phyloP scores from a whole-genome alignment of 2,888 invertebrate species.

The Tholera decimalis region DNA sequence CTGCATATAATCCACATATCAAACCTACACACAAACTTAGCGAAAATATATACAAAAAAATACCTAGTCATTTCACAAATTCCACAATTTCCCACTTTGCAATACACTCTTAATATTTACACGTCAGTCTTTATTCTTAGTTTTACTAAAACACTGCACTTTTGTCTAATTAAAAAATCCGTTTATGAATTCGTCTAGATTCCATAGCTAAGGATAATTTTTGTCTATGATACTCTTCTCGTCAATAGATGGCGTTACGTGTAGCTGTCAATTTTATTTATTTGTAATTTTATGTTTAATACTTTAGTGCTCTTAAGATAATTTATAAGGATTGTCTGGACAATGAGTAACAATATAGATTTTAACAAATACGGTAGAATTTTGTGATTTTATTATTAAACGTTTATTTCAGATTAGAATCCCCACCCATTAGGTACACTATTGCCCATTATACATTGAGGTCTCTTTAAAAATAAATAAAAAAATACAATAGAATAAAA shows the following conservation, averaged over 20 bases:
- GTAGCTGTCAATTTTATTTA: not conserved
- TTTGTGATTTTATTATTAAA: too few relatives aligned
- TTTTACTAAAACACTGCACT: slow-evolving; percentile 47
- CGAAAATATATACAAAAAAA: slow-evolving; percentile 1
- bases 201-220: not conserved
- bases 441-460: too few relatives aligned
- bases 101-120: slow-evolving; percentile 44
- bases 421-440: too few relatives aligned
- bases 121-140: slow-evolving; percentile 52
- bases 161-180: not conserved
- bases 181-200: slow-evolving; percentile 1
- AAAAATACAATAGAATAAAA: too few relatives aligned
- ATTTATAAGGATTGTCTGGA: not conserved
- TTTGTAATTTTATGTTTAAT: not conserved
- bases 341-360: too few relatives aligned
- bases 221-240: not conserved
- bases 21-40: not conserved
- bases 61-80: slow-evolving; percentile 28
- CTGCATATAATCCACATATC: not conserved
- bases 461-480: too few relatives aligned
- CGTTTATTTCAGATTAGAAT: too few relatives aligned
- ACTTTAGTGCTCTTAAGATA: not conserved
- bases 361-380: too few relatives aligned
- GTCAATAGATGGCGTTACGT: slow-evolving; percentile 38
- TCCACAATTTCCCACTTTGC: slow-evolving; percentile 1